A percentile compares a stretch with the other conserved stretches of the same genome.
phyloP scores from a whole-genome alignment of 2,113 vertebrate genomes.

The Rhynchopsitta pachyrhyncha region DNA sequence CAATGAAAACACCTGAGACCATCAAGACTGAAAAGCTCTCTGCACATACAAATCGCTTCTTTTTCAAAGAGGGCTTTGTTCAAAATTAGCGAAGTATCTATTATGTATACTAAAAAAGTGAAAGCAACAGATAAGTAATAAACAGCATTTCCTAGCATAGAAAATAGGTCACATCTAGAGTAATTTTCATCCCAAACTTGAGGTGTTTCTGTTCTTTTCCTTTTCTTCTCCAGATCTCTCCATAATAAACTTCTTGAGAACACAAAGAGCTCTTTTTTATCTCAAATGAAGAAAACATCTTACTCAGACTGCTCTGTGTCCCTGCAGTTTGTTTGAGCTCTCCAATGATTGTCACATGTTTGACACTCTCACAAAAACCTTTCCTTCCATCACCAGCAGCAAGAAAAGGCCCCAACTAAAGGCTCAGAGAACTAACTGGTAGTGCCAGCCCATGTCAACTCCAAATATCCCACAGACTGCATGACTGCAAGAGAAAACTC shows the following conservation, averaged over 20 bases:
- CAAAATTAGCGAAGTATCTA: neutral
- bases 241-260: neutral
- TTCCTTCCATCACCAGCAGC: neutral
- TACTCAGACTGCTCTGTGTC: neutral
- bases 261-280: neutral
- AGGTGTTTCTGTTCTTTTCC: neutral
- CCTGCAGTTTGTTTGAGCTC: neutral
- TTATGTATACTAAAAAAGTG: neutral
- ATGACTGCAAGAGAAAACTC: neutral
- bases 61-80: neutral
- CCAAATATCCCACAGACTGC: neutral
- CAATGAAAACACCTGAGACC: constrained; percentile 18
- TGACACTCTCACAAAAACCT: neutral
- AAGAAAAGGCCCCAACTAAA: neutral
- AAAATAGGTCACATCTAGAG: neutral
- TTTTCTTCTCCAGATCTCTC: neutral
- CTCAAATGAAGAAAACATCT: neutral
- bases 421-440: neutral
- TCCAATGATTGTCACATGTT: neutral
- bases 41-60: neutral
- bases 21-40: neutral
- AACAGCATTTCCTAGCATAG: neutral
- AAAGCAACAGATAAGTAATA: neutral
- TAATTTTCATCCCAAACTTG: neutral
- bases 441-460: neutral